A percentile compares a stretch with the other conserved stretches of the same genome.
Conservation (phyloP, 2,888 invertebrate genomes). For the Escarpia spicata region DNA sequence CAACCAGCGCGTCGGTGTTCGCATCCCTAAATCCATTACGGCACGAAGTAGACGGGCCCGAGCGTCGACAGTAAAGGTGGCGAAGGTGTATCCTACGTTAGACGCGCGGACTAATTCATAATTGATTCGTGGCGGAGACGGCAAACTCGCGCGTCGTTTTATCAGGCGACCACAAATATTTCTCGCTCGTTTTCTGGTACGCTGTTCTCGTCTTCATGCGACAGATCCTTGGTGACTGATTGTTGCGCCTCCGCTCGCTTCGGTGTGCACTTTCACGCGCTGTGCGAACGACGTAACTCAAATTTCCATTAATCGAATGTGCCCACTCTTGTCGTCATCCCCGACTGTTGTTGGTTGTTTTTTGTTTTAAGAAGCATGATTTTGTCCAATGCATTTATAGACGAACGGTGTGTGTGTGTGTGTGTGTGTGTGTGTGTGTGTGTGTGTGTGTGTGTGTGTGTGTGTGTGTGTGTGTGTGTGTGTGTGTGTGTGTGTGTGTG, state of each 20-base stretch:
- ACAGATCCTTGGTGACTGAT: not conserved
- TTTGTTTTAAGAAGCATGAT: not conserved
- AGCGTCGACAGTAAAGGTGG: not conserved
- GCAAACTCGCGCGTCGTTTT: not conserved
- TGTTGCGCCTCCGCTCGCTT: not conserved
- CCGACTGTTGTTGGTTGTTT: not conserved
- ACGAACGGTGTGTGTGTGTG: not conserved
- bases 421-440: not conserved
- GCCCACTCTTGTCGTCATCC: not conserved
- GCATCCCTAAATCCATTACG: not conserved
- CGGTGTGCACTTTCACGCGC: not conserved
- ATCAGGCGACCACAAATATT: constrained; percentile 3
- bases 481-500: not conserved
- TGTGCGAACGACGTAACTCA: not conserved
- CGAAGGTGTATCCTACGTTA: not conserved
- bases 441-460: not conserved
- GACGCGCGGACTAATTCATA: constrained; percentile 7
- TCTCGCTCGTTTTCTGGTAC: not conserved
- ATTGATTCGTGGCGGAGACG: not conserved
- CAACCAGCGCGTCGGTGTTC: not conserved
- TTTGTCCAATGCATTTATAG: not conserved
- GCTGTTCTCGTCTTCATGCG: not conserved
- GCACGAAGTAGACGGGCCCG: not conserved
- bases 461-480: not conserved
- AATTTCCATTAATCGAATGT: not conserved